phyloP scores from a whole-genome alignment of 2,113 vertebrate species.

The Pyrgilauda ruficollis region DNA sequence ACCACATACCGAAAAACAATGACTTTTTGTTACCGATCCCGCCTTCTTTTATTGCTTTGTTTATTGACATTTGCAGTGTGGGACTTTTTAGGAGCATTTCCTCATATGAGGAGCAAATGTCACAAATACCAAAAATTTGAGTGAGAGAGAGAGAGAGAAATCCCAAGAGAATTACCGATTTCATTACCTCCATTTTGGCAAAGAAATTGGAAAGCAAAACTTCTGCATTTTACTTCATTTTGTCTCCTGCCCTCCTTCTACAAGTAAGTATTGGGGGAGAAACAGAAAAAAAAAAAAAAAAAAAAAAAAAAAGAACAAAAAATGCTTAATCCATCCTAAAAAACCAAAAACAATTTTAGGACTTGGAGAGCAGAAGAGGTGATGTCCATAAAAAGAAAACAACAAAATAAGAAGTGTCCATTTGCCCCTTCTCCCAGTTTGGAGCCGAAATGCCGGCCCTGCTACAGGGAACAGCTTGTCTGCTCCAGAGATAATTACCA shows the following conservation, averaged over 20 bases:
- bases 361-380: constrained; percentile 1
- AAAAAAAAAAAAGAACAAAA: background rate
- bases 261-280: background rate
- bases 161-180: constrained; percentile 30
- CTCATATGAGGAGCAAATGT: constrained; percentile 75
- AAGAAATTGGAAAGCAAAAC: constrained; percentile 33
- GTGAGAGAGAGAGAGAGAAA: background rate
- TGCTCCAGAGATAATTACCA: background rate
- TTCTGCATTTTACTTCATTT: constrained; percentile 30
- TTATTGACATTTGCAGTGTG: constrained; percentile 73
- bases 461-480: background rate
- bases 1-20: constrained; percentile 70
- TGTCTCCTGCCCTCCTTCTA: background rate
- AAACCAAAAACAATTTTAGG: background rate
- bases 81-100: constrained; percentile 71
- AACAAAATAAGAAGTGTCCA: constrained; percentile 9
- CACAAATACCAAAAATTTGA: constrained; percentile 69
- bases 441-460: background rate
- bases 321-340: background rate
- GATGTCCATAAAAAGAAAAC: constrained; percentile 44
- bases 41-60: constrained; percentile 70
- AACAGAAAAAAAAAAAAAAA: background rate
- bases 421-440: constrained; percentile 47
- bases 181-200: constrained; percentile 51
- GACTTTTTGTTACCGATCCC: constrained; percentile 71